Evolutionary conservation across 2,113 vertebrate genomes (phyloP), one percentile per base, ranked within the genome.

Genomic region (Strigops habroptila): DNA sequence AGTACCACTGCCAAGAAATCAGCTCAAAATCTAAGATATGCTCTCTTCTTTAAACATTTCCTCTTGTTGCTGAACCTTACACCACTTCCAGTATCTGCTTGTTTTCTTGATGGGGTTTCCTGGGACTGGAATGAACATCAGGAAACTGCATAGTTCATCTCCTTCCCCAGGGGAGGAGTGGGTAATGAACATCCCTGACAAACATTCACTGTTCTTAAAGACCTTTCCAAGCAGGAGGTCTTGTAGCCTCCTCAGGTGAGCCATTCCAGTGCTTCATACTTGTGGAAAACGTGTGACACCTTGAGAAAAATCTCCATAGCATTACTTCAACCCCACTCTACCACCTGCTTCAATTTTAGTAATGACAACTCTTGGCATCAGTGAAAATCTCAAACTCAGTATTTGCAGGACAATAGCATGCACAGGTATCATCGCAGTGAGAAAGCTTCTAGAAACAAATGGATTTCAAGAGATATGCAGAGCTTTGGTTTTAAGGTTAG

Each of bases 301-400:
- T 79, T 85, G 25, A 49, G 62, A 95, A 55, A 46, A 84, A 82
- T 82, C 81, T 89, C 65, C 27, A 6, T 28, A 43, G 25, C n/a
- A 70, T 60, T 31, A 87, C 28, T 53, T 88, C 78, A 83, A 10
- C 44, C 68, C 39, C 49, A 14, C 71, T 74, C 75, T 31, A 30
- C 78, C 94, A 94, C 70, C 93, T 92, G 77, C 89, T 86, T 78
- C 53, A 14, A 31, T 67, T 93, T 91, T 49, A 88, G 71, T 93
- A 90, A 82, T 63, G 67, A 77, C 49, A 74, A 35, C 57, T 74
- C 46, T 52, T 43, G 64, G 44, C 4, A 1, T 39, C 51, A 81
- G 55, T 52, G 65, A 88, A 91, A 86, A 86, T 63, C 71, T 82
- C 57, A 49, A 1, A 43, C 41, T 95, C 31, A 0, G 63, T 80